Base-by-base conservation (phyloP, 2,797 vertebrate species). In the Esox lucius region DNA sequence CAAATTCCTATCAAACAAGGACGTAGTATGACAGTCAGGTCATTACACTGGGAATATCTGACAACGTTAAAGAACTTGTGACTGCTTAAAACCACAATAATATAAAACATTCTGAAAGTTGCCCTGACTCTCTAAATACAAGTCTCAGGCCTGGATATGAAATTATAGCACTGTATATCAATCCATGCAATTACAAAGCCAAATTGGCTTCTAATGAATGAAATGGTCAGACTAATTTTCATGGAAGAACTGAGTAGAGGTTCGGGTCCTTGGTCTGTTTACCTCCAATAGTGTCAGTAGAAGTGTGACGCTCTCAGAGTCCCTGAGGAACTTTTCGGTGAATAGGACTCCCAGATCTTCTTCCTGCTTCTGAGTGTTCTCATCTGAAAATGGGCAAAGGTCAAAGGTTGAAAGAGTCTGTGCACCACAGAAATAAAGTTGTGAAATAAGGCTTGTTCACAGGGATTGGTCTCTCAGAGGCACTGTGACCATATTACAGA, bases 261-360 rank as follows among this genome's bases (percentile, higher is more conserved):
- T 67, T 33, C 42, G 66, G 1, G 33, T 68, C 16, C n/a, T 16
- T 39, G 33, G 24, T 33, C 26, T 35, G 31, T 67, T 59, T 69
- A 99, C 98, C 95, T 99, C 98, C 83, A 99, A 84, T 26, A 99
- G 88, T 19, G 94, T 92, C 74, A 99, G 90, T n/a, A 99, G 81
- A 15, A 99, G 93, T 0, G 97, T 97, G 81, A 99, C 81, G 4
- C 98, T 97, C 79, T 99, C 98, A 12, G 93, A 90, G 56, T 99
- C 96, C 75, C 98, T 95, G 84, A 98, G 95, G 83, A 98, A 98
- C 62, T 92, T 94, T 75, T 99, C 97, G 72, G 97, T 96, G 86
- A 99, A 99, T 79, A 96, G 96, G 84, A 93, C 93, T 28, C 96
- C 97, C 75, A 97, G 80, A 83, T 99, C 97, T 76, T 99, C 98